Evolutionary conservation across 2,888 invertebrate species (phyloP).

Genomic region (Metellina segmentata): DNA sequence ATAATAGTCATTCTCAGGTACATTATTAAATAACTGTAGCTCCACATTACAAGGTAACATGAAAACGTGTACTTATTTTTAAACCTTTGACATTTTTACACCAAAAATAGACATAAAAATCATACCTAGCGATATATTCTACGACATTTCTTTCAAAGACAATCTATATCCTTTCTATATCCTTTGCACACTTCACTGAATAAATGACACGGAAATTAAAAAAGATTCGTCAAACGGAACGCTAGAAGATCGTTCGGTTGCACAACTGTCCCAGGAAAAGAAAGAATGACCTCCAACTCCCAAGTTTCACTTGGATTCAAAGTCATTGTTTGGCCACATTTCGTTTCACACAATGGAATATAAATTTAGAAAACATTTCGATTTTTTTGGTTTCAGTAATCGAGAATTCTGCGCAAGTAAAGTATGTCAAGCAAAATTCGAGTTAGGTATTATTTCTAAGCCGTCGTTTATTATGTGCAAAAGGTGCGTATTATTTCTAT

Average conservation of each 20-base stretch:
- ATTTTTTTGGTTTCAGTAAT: neutral
- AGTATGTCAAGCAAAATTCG: constrained; percentile 5
- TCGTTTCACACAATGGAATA: constrained; percentile 14
- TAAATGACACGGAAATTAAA: constrained; percentile 32
- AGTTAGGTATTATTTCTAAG: constrained; percentile 23
- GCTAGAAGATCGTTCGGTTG: neutral
- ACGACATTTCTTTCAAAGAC: neutral
- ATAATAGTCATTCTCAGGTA: no score
- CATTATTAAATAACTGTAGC: no score
- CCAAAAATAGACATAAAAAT: neutral
- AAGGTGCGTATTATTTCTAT: no score
- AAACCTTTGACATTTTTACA: neutral
- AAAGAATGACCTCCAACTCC: constrained; percentile 37
- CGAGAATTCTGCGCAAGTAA: neutral
- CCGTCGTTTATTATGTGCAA: no score
- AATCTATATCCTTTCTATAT: neutral
- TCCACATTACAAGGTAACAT: neutral
- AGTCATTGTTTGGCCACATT: constrained; percentile 17
- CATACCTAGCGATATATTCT: neutral
- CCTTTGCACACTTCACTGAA: constrained; percentile 23
- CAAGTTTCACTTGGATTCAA: constrained; percentile 10
- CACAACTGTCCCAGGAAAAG: neutral
- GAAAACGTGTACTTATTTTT: neutral
- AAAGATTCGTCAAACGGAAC: neutral
- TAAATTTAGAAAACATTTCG: constrained; percentile 40